These are phyloP conservation scores for Proteles cristata DNA, from an alignment of 2,113 vertebrate species.

Conservation along the genomic window DNA sequence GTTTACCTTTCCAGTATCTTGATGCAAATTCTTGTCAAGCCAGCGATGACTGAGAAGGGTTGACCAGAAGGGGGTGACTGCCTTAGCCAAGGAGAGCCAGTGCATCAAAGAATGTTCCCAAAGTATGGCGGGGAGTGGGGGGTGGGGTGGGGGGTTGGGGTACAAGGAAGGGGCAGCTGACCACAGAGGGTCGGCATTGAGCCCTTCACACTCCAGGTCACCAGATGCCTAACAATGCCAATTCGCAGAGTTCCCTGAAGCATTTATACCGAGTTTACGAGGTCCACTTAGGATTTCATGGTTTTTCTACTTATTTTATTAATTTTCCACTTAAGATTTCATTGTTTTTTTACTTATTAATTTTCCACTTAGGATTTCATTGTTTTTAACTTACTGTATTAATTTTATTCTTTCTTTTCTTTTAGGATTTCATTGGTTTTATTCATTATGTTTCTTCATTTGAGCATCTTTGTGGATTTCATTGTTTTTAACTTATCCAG, in stretches of 20 bases:
- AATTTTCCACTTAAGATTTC: not conserved
- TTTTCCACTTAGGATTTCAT: no score
- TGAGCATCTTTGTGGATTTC: not conserved
- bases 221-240: not conserved
- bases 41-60: not conserved
- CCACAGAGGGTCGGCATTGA: not conserved
- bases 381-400: no score
- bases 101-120: not conserved
- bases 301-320: not conserved
- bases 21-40: not conserved
- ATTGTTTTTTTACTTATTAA: no score
- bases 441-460: not conserved
- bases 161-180: accelerated
- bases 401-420: no score
- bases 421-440: not conserved
- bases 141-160: accelerated
- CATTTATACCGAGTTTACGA: not conserved
- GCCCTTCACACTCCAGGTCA: not conserved
- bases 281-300: accelerated
- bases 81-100: not conserved
- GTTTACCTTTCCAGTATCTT: not conserved
- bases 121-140: not conserved
- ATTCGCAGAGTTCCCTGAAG: not conserved
- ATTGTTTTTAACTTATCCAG: not conserved
- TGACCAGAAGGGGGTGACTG: not conserved